Percentiles rank a stretch among this genome's conserved stretches.
Evolutionary conservation across 1,140 invertebrate species (phyloP).

Genomic region (Drosophila parvula): DNA sequence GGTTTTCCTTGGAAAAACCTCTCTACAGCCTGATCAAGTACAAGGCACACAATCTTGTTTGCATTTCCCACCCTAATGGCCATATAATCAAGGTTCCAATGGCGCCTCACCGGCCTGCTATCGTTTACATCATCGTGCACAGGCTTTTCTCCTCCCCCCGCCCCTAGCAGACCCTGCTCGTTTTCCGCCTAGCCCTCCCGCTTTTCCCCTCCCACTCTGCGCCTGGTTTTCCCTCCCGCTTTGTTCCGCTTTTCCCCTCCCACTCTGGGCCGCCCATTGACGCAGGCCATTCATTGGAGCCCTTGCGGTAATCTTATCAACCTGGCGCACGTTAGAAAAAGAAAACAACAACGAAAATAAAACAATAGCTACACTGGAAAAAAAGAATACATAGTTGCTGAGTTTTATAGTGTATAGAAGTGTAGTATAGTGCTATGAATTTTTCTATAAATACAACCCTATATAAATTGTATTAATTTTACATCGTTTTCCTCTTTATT

Average conservation of each 20-base stretch:
- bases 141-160: conserved; percentile 1
- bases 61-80: conserved; percentile 52
- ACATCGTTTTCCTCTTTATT: background rate
- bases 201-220: background rate
- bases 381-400: background rate
- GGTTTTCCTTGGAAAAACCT: conserved; percentile 6
- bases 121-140: conserved; percentile 49
- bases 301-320: conserved; percentile 51
- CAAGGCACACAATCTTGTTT: conserved; percentile 47
- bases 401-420: no score
- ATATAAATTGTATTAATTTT: background rate
- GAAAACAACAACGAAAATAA: conserved; percentile 21
- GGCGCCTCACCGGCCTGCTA: conserved; percentile 43
- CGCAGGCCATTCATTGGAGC: conserved; percentile 50
- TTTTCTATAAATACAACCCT: background rate
- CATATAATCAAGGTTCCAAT: conserved; percentile 54
- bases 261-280: conserved; percentile 31
- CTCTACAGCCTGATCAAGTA: conserved; percentile 30
- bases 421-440: no score
- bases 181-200: background rate
- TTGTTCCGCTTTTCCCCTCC: conserved; percentile 6
- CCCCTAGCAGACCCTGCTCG: no score
- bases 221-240: conserved; percentile 5
- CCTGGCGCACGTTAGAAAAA: conserved; percentile 37
- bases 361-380: conserved; percentile 23